Evolutionary conservation across 2,113 vertebrate species (phyloP).

Genomic region (Anoplopoma fimbria): DNA sequence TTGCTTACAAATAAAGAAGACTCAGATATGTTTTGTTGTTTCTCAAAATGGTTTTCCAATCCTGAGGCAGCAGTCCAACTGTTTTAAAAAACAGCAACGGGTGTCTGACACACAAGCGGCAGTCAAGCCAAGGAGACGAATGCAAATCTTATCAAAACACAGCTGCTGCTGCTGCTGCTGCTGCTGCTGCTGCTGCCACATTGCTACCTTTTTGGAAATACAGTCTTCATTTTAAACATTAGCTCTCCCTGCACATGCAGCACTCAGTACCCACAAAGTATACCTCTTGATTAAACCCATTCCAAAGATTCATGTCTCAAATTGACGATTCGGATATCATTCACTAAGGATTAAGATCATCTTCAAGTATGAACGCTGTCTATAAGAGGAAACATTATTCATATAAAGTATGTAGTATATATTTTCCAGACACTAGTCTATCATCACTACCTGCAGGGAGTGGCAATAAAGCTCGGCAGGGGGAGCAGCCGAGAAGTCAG

Average conservation of each 20-base stretch:
- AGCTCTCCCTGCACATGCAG: not conserved
- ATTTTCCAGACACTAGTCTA: constrained; percentile 28
- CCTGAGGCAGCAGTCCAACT: constrained; percentile 7
- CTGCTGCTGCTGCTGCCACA: constrained; percentile 17
- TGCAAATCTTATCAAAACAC: constrained; percentile 61
- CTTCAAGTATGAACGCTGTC: not conserved
- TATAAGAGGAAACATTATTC: not conserved
- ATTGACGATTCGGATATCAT: not conserved
- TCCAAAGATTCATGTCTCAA: not conserved
- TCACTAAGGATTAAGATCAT: not conserved
- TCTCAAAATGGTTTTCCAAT: constrained; percentile 34
- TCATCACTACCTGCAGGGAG: constrained; percentile 29
- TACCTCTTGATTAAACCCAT: not conserved
- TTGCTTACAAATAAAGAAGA: not conserved
- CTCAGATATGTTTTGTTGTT: constrained; percentile 3
- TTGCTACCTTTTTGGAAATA: constrained; percentile 14
- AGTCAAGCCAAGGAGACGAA: constrained; percentile 36
- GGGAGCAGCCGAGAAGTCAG: constrained; percentile 36
- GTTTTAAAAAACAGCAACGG: constrained; percentile 33
- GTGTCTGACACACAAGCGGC: constrained; percentile 29
- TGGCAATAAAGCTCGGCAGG: constrained; percentile 31
- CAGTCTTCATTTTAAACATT: constrained; percentile 28
- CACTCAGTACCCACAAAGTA: too few species aligned
- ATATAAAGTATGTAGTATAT: not conserved
- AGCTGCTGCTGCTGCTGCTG: constrained; percentile 48